Conservation (phyloP, 2,797 vertebrate species). For the Hirundo rustica region DNA sequence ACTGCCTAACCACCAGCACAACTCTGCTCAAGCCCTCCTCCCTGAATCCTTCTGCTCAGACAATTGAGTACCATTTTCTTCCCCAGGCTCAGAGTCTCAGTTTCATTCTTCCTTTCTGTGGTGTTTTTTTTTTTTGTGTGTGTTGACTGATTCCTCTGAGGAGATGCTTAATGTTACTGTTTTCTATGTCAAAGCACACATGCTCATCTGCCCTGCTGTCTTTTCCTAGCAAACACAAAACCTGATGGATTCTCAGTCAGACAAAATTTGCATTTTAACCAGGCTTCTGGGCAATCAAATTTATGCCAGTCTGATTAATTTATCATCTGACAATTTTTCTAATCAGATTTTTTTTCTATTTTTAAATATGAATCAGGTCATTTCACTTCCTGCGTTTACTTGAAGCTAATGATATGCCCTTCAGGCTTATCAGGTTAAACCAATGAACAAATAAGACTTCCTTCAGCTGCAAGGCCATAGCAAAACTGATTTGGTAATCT, state of each 20-base stretch:
- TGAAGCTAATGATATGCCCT: constrained; percentile 4
- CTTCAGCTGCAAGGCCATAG: neutral
- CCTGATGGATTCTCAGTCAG: neutral
- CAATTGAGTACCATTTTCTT: accelerated
- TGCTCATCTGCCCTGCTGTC: neutral
- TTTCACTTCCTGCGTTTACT: neutral
- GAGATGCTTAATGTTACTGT: neutral
- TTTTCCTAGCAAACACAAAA: neutral
- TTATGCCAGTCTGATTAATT: constrained; percentile 39
- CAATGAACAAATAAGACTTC: constrained; percentile 15
- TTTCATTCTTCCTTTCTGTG: neutral
- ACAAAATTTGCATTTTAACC: constrained; percentile 10
- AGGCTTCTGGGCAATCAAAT: constrained; percentile 19
- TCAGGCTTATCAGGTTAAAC: constrained; percentile 32
- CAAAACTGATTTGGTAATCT: neutral
- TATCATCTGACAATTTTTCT: constrained; percentile 17
- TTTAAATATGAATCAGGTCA: neutral
- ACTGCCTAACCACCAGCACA: neutral
- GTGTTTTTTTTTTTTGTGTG: neutral
- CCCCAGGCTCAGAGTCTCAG: neutral
- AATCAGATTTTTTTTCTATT: constrained; percentile 27
- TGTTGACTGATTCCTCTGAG: neutral
- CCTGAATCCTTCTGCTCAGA: neutral
- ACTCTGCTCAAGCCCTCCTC: neutral
- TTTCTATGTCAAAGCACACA: neutral